Percentiles rank a stretch among this genome's conserved stretches.
Conservation (phyloP, 2,888 invertebrate genomes). For the Minunthozetes semirufus region DNA sequence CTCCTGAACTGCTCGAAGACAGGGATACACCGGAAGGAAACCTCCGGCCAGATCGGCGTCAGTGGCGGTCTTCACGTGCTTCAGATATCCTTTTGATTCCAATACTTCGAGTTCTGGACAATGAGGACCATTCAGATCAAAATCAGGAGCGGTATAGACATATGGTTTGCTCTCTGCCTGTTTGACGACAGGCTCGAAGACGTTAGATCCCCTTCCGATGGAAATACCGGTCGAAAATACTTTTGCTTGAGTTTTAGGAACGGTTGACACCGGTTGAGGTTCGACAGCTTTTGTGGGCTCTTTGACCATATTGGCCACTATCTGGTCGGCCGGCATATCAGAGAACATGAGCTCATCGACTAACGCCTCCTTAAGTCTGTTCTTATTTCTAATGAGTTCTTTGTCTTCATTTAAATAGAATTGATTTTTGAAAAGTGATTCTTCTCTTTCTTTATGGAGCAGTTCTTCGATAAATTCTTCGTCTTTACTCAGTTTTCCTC, state of each 20-base stretch:
- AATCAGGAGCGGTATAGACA: constrained; percentile 57
- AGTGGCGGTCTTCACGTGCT: constrained; percentile 66
- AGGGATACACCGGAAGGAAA: constrained; percentile 71
- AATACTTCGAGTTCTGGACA: constrained; percentile 62
- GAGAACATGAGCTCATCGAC: constrained; percentile 94
- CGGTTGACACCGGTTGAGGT: not conserved
- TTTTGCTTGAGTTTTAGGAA: constrained; percentile 39
- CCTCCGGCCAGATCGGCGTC: constrained; percentile 77
- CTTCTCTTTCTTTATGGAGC: constrained; percentile 62
- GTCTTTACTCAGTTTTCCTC: constrained; percentile 57
- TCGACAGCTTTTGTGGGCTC: not conserved
- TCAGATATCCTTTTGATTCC: constrained; percentile 60
- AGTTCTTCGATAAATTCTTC: constrained; percentile 80
- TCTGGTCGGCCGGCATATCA: constrained; percentile 77
- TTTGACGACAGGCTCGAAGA: constrained; percentile 62
- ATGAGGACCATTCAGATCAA: constrained; percentile 65
- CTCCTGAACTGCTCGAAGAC: constrained; percentile 78
- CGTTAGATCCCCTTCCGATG: constrained; percentile 61
- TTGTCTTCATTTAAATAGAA: constrained; percentile 44
- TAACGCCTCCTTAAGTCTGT: constrained; percentile 74
- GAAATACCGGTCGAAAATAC: constrained; percentile 79
- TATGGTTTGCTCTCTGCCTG: constrained; percentile 57
- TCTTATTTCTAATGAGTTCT: constrained; percentile 40
- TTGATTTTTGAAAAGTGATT: constrained; percentile 61
- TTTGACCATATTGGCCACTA: constrained; percentile 69